phyloP scores from a whole-genome alignment of 2,113 vertebrate genomes.

The Pterocles burchelli region DNA sequence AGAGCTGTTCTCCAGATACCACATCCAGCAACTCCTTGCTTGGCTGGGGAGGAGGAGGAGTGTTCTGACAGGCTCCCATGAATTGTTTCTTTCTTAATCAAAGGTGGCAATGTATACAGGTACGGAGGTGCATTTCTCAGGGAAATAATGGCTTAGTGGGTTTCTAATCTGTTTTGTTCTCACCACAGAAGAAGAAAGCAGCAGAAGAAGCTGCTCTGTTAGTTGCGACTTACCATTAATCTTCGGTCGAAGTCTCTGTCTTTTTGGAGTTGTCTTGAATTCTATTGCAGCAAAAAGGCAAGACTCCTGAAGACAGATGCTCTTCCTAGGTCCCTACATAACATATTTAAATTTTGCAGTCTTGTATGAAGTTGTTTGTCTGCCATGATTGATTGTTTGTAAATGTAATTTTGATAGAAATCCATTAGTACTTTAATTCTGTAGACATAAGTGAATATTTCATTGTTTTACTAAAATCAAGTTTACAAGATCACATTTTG shows the following conservation, averaged over 20 bases:
- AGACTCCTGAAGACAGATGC: not conserved
- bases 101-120: not conserved
- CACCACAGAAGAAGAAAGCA: not conserved
- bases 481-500: not conserved
- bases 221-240: not conserved
- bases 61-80: not conserved
- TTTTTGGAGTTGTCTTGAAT: not conserved
- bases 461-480: not conserved
- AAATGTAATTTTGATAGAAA: slow-evolving; percentile 1
- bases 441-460: not conserved
- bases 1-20: not conserved
- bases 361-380: not conserved
- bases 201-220: not conserved
- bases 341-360: not conserved
- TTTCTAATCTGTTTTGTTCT: slow-evolving; percentile 6
- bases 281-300: not conserved
- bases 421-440: not conserved
- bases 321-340: not conserved
- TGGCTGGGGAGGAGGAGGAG: not conserved
- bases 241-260: not conserved
- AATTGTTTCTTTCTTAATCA: not conserved
- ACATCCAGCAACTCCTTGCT: not conserved
- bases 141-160: not conserved
- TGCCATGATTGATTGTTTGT: not conserved
- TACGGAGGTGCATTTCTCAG: not conserved